Base-by-base conservation (phyloP, 2,888 invertebrate species). In the Myopa testacea region DNA sequence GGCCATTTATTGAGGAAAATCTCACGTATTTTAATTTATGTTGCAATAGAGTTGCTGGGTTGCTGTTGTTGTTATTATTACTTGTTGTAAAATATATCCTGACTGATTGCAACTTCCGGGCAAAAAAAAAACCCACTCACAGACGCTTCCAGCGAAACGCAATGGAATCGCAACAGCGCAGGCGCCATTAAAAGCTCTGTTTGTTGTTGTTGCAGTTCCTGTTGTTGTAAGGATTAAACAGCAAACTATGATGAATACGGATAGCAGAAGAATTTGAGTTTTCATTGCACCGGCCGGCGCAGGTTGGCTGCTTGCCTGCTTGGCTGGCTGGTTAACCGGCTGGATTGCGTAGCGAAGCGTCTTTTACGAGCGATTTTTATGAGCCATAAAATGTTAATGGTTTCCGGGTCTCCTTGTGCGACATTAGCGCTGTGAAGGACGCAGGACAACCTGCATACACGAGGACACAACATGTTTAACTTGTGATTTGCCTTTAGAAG, bases 271-370 rank as follows among this genome's bases (percentile, higher is more conserved):
- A 37, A 62, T 62, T 72, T 58, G 67, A 34, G 60, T 12, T 77
- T 62, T 50, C 7, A 45, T 16, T 77, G 78, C 62, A 78, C 78
- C 79, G 79, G 81, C 81, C 81, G 79, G 81, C 80, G 76, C 76
- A 70, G 45, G 67, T 78, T 79, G 74, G 74, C 69, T 70, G 52
- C 58, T 79, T 62, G 55, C 10, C 6, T 14, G n/a, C 4, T 40
- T 40, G 40, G 10, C 45, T 79, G 74, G 74, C 69, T 70, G 52
- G 34, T 78, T 62, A 12, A 5, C 10, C n/a, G n/a, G 10, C 10
- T 45, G 45, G 10, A 6, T 60, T 34, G 52, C 52, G 34, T 26
- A n/a, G 40, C 38, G 58, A 26, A n/a, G 45, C 45, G 45, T 45
- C 45, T 45, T 45, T 45, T 45, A 45, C 45, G 45, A 68, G 38